Percentiles rank a stretch among this genome's conserved stretches.
These are phyloP conservation scores for Andricus curvator DNA, from an alignment of 2,888 invertebrate species.

Conservation along the genomic window DNA sequence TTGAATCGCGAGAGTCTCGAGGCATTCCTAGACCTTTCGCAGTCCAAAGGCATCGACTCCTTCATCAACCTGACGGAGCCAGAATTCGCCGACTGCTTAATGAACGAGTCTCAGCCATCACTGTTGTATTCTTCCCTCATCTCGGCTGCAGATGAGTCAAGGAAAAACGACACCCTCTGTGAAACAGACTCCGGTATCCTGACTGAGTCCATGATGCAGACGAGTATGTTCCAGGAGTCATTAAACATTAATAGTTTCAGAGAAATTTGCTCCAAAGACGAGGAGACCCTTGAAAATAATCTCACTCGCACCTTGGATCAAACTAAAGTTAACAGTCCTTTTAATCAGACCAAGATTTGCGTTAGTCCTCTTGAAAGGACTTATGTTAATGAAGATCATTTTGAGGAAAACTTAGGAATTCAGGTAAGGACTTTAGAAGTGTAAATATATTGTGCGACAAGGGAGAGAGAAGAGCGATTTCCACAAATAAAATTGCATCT, in stretches of 20 bases:
- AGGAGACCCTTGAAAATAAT: constrained; percentile 44
- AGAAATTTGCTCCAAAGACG: constrained; percentile 45
- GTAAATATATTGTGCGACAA: too few species aligned
- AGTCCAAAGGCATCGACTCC: constrained; percentile 72
- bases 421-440: background rate
- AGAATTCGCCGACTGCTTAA: constrained; percentile 68
- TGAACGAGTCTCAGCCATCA: constrained; percentile 73
- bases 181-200: constrained; percentile 68
- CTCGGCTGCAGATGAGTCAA: constrained; percentile 54
- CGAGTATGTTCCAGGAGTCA: constrained; percentile 68
- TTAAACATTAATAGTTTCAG: constrained; percentile 55
- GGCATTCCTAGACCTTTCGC: constrained; percentile 70
- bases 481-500: too few species aligned
- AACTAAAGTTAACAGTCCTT: constrained; percentile 4
- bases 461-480: too few species aligned
- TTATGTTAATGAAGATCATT: constrained; percentile 24
- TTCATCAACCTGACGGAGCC: constrained; percentile 72
- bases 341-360: background rate
- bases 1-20: constrained; percentile 72
- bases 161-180: constrained; percentile 49
- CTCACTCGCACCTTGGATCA: background rate
- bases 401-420: background rate
- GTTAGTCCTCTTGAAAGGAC: constrained; percentile 32
- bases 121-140: constrained; percentile 67
- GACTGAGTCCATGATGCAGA: constrained; percentile 72